Conservation (phyloP, 2,797 vertebrate genomes). For the Propithecus deckenii region DNA sequence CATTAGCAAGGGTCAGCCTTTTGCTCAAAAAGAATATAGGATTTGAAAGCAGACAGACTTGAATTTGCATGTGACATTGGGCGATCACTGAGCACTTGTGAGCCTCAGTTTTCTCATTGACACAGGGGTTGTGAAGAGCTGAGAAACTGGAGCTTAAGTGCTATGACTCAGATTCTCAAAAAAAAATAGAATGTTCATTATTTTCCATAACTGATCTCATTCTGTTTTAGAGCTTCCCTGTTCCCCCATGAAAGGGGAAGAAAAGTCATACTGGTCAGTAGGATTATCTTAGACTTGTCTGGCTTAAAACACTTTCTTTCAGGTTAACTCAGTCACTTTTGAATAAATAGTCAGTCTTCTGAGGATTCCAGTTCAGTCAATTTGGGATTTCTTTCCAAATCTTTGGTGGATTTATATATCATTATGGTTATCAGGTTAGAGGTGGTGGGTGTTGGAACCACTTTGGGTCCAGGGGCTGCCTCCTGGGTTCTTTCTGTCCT, state of each 20-base stretch:
- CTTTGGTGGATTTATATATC: background rate
- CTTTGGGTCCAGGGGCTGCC: background rate
- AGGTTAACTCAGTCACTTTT: background rate
- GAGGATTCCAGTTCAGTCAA: background rate
- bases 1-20: background rate
- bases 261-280: background rate
- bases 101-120: slow-evolving; percentile 8
- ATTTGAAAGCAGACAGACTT: background rate
- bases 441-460: background rate
- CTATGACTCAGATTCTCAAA: slow-evolving; percentile 57
- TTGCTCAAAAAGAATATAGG: background rate
- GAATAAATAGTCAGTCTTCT: background rate
- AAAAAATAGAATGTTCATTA: background rate
- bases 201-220: slow-evolving; percentile 57
- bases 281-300: background rate
- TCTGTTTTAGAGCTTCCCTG: slow-evolving; percentile 3
- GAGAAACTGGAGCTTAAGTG: background rate
- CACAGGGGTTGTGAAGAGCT: background rate
- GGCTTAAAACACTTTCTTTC: background rate
- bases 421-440: too few relatives aligned
- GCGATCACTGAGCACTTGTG: background rate
- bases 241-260: slow-evolving; percentile 54
- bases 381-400: background rate
- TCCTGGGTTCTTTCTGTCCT: background rate
- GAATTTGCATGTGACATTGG: background rate